Percentiles rank a stretch among this genome's conserved stretches.
Evolutionary conservation across 2,888 invertebrate species (phyloP).

Genomic region (Maniola hyperantus): DNA sequence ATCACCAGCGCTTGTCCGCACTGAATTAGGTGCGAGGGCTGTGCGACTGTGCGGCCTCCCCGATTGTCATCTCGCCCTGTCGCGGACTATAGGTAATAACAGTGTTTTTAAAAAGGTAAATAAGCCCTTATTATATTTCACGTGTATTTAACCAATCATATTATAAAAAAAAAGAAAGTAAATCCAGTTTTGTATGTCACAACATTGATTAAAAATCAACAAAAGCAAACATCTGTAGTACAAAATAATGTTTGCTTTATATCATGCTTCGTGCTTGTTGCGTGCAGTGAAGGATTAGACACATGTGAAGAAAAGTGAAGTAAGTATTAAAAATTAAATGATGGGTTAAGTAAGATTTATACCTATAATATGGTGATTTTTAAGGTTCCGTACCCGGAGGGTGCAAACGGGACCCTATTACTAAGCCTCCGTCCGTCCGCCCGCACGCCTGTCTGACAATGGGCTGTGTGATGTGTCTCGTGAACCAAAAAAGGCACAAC

Average conservation of each 20-base stretch:
- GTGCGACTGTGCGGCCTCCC: no score
- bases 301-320: neutral
- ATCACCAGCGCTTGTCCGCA: no score
- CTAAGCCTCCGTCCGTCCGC: no score
- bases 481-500: no score
- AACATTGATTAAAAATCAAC: conserved; percentile 11
- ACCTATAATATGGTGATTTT: conserved; percentile 16
- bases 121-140: no score
- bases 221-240: conserved; percentile 14
- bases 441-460: no score
- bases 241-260: conserved; percentile 12
- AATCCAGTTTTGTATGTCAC: neutral
- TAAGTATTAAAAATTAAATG: conserved; percentile 17
- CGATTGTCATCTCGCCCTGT: no score
- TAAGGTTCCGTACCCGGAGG: neutral
- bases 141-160: neutral
- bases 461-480: no score
- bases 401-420: no score
- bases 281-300: conserved; percentile 12
- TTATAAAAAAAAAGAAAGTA: neutral
- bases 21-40: no score
- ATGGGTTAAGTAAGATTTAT: conserved; percentile 26
- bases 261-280: conserved; percentile 1
- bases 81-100: no score
- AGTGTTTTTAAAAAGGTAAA: no score